These are phyloP conservation scores for Nebria salina DNA, from an alignment of 2,888 invertebrate genomes.

Conservation along the genomic window DNA sequence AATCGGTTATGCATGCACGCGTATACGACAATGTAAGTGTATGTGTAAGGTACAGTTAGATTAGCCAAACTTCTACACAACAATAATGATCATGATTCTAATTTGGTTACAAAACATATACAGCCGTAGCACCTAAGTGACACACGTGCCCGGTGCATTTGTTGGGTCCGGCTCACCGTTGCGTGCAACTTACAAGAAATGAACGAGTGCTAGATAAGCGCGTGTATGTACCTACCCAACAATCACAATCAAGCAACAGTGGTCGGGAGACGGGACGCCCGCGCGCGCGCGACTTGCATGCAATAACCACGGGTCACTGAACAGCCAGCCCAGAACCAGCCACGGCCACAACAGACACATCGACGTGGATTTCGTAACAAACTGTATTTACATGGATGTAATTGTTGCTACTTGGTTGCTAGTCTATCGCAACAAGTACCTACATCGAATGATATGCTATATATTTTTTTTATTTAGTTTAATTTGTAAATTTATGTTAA, in stretches of 20 bases:
- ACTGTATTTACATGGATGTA: conserved; percentile 3
- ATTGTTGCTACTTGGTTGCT: not conserved
- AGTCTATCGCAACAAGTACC: not conserved
- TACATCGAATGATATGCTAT: not conserved
- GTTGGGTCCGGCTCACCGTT: not conserved
- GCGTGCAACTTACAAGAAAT: not conserved
- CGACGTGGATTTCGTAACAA: conserved; percentile 11
- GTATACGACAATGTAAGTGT: not conserved
- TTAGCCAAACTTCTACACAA: not conserved
- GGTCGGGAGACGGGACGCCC: not conserved
- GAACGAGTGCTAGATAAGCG: conserved; percentile 1
- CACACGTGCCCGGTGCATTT: not conserved
- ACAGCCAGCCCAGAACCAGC: not conserved
- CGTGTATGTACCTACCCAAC: not conserved
- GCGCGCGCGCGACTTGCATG: conserved; percentile 7
- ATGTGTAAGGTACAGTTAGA: not conserved
- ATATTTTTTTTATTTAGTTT: not conserved
- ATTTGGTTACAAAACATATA: conserved; percentile 8
- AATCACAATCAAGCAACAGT: not conserved
- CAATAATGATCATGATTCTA: not conserved
- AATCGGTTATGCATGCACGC: not conserved
- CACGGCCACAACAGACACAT: not conserved
- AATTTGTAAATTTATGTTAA: not conserved
- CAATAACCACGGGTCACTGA: conserved; percentile 14
- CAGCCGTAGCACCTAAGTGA: not conserved